A percentile compares a stretch with the other conserved stretches of the same genome.
Conservation (phyloP, 2,888 invertebrate species). For the Spilarctia lutea region DNA sequence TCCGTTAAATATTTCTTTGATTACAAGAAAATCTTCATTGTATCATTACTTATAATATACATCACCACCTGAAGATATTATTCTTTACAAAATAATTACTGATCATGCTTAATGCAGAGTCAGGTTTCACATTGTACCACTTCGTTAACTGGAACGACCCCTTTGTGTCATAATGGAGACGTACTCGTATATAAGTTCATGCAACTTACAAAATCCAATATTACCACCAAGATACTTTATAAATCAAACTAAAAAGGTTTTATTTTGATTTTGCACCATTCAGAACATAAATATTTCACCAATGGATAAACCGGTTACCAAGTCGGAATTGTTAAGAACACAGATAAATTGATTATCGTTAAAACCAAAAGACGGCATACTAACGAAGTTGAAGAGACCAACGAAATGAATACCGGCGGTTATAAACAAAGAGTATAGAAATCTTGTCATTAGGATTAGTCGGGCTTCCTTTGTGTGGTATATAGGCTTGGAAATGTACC, state of each 20-base stretch:
- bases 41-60: too few relatives aligned
- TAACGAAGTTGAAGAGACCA: background rate
- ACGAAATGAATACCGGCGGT: background rate
- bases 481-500: background rate
- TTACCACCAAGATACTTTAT: background rate
- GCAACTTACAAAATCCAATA: too few relatives aligned
- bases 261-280: background rate
- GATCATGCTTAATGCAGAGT: too few relatives aligned
- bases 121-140: too few relatives aligned
- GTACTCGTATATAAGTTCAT: too few relatives aligned
- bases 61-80: too few relatives aligned
- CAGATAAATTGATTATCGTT: background rate
- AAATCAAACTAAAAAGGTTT: background rate
- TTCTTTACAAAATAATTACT: too few relatives aligned
- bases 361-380: background rate
- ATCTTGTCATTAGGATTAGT: background rate
- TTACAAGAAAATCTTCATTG: too few relatives aligned
- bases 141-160: too few relatives aligned
- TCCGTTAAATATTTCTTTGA: too few relatives aligned
- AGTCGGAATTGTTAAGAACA: background rate
- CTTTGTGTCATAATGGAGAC: too few relatives aligned
- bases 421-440: background rate
- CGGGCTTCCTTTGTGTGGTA: background rate
- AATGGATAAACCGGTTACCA: background rate
- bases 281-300: background rate